Evolutionary conservation across 2,888 invertebrate genomes (phyloP).

Genomic region (Suillia variegata): DNA sequence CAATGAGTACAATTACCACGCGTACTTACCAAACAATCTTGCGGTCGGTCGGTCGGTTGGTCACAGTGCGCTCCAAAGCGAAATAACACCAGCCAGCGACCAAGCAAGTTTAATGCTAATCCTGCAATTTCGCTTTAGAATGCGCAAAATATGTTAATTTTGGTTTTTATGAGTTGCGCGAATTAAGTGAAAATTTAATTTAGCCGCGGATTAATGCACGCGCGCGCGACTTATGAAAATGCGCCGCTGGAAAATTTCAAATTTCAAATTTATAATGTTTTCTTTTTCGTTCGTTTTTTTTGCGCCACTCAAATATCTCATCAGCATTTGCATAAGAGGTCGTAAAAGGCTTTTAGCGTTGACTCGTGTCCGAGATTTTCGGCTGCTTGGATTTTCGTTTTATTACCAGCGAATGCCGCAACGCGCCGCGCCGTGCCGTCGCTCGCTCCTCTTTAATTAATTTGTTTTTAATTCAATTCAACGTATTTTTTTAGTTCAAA

Average conservation of each 20-base stretch:
- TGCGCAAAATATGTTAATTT: slow-evolving; percentile 1
- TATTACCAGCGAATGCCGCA: too few relatives aligned
- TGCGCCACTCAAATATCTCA: too few relatives aligned
- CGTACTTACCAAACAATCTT: not conserved
- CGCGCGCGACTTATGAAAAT: slow-evolving; percentile 1
- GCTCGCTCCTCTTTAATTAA: too few relatives aligned
- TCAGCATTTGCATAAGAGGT: not conserved
- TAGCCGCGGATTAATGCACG: not conserved
- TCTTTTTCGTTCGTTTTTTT: too few relatives aligned
- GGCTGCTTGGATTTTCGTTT: not conserved
- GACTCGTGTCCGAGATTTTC: not conserved
- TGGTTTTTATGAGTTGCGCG: too few relatives aligned
- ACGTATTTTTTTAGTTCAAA: slow-evolving; percentile 30
- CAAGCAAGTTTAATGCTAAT: too few relatives aligned
- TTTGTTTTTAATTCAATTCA: slow-evolving; percentile 52
- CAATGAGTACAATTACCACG: not conserved
- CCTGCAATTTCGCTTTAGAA: not conserved
- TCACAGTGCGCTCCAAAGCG: too few relatives aligned
- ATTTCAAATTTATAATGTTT: not conserved
- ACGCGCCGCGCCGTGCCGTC: too few relatives aligned
- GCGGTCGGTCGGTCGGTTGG: too few relatives aligned
- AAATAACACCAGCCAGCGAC: too few relatives aligned
- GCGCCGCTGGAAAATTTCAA: too few relatives aligned
- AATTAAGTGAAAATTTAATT: slow-evolving; percentile 7
- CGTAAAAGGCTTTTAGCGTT: not conserved